These are phyloP conservation scores for Oreochromis niloticus DNA, from an alignment of 2,113 vertebrate species.

Conservation along the genomic window DNA sequence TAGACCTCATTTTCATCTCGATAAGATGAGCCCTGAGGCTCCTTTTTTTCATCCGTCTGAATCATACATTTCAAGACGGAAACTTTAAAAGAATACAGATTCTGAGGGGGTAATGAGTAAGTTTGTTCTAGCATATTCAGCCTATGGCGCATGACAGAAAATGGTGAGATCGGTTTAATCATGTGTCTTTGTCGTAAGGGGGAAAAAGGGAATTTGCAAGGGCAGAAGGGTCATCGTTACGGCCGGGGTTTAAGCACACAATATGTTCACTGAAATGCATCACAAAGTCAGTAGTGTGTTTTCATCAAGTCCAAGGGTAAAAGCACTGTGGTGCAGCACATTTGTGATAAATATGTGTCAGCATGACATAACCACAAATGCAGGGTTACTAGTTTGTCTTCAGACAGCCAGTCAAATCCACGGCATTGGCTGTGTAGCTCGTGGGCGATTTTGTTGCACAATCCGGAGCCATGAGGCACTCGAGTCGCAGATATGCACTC, in stretches of 20 bases:
- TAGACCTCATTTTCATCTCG: neutral
- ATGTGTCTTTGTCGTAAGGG: neutral
- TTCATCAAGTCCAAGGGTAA: neutral
- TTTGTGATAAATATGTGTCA: neutral
- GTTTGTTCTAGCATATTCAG: neutral
- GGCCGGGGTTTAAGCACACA: neutral
- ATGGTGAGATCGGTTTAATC: neutral
- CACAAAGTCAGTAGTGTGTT: neutral
- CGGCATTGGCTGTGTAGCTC: neutral
- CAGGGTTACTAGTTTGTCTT: neutral
- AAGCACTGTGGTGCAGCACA: neutral
- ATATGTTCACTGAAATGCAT: neutral
- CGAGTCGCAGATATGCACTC: neutral
- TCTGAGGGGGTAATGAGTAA: neutral
- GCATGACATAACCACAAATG: conserved; percentile 7
- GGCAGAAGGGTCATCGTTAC: neutral
- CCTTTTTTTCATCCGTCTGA: neutral
- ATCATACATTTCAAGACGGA: neutral
- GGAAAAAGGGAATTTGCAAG: fast-evolving
- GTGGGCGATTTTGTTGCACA: conserved; percentile 2
- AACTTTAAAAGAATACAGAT: neutral
- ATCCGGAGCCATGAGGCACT: neutral
- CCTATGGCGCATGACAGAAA: neutral
- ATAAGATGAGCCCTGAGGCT: neutral
- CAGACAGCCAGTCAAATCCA: conserved; percentile 17